Evolutionary conservation across 2,113 vertebrate genomes (phyloP).

Genomic region (Ia io): DNA sequence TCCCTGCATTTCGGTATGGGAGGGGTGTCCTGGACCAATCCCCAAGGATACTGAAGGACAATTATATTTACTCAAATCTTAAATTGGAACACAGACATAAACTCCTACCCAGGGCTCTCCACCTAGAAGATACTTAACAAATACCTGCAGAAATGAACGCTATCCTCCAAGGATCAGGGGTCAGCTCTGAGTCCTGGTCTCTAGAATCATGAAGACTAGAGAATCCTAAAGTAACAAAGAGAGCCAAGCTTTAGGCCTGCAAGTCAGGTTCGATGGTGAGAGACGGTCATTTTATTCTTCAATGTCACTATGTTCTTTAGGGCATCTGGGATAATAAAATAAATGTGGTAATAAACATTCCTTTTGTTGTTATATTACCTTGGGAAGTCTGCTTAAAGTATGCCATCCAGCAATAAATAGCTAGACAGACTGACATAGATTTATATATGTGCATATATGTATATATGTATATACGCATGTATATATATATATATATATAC

Average conservation of each 20-base stretch:
- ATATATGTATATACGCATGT: neutral
- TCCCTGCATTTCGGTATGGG: no score
- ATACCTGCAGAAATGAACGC: neutral
- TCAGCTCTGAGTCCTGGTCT: neutral
- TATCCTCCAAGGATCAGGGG: neutral
- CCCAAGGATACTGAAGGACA: neutral
- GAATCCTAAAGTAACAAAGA: neutral
- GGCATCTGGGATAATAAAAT: neutral
- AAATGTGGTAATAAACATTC: neutral
- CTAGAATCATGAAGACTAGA: neutral
- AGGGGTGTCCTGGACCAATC: neutral
- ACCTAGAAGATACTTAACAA: neutral
- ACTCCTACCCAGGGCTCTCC: neutral
- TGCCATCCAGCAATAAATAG: neutral
- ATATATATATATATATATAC: rapidly evolving
- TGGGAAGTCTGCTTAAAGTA: neutral
- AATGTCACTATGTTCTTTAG: neutral
- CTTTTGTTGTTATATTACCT: neutral
- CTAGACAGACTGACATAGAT: neutral
- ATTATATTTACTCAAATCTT: neutral
- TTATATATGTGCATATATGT: neutral
- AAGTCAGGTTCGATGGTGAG: neutral
- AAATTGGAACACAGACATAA: neutral
- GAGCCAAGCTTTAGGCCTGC: neutral
- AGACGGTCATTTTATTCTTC: neutral